Percentiles rank a stretch among this genome's conserved stretches.
phyloP scores from a whole-genome alignment of 2,797 vertebrate species.

The Micropoecilia bifurca region DNA sequence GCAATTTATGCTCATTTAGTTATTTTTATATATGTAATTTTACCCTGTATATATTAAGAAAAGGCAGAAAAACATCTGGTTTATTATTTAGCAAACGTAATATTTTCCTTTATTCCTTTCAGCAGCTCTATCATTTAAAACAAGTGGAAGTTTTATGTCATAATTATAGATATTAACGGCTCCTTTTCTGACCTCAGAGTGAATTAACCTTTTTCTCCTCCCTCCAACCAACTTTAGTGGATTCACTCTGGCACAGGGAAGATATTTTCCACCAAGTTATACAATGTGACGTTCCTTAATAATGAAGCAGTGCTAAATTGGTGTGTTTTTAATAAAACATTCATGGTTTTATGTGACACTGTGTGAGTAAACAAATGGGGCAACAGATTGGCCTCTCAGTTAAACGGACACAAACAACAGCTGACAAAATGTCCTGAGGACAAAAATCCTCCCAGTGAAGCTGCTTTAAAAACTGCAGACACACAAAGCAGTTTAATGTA shows the following conservation, averaged over 20 bases:
- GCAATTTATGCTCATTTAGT: conserved; percentile 2
- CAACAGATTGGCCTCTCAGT: conserved; percentile 52
- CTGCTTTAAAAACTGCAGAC: conserved; percentile 1
- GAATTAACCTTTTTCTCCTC: conserved; percentile 2
- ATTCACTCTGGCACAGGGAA: background rate
- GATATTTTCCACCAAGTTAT: background rate
- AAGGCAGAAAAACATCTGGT: background rate
- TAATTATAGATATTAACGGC: conserved; percentile 3
- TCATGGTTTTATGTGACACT: conserved; percentile 12
- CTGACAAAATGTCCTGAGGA: conserved; percentile 43
- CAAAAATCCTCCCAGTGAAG: conserved; percentile 6
- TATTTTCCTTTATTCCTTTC: background rate
- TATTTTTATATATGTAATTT: background rate
- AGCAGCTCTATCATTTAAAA: background rate
- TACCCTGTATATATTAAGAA: conserved; percentile 8
- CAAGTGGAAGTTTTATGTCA: background rate
- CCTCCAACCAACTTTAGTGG: background rate
- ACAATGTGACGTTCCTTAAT: background rate
- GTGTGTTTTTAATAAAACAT: background rate
- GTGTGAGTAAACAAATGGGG: conserved; percentile 15
- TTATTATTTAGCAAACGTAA: background rate
- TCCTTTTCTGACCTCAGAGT: background rate
- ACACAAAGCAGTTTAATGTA: background rate
- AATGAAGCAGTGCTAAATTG: background rate
- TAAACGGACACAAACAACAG: conserved; percentile 56